A percentile compares a stretch with the other conserved stretches of the same genome.
phyloP scores from a whole-genome alignment of 2,797 vertebrate genomes.

The Hylomyscus alleni region DNA sequence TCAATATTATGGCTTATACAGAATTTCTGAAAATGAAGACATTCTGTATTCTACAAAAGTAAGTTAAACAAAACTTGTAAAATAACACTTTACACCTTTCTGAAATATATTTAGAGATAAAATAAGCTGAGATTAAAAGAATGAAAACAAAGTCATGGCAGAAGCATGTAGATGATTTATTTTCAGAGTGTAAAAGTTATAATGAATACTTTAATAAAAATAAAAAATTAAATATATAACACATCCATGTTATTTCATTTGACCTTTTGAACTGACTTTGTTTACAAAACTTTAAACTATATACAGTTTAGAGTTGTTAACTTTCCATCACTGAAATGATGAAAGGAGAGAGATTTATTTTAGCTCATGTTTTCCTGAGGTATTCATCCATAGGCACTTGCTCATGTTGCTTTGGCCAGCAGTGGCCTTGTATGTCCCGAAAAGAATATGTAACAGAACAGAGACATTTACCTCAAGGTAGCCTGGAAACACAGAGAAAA shows the following conservation, averaged over 20 bases:
- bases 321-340: background rate
- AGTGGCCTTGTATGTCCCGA: background rate
- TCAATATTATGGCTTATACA: background rate
- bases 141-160: conserved; percentile 21
- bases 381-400: background rate
- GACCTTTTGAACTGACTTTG: conserved; percentile 25
- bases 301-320: background rate
- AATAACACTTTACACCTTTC: background rate
- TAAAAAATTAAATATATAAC: conserved; percentile 25
- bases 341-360: background rate
- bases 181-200: conserved; percentile 33
- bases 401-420: background rate
- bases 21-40: conserved; percentile 30
- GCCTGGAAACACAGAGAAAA: background rate
- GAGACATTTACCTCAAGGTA: background rate
- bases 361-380: background rate
- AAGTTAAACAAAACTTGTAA: conserved; percentile 8
- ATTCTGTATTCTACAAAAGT: conserved; percentile 47
- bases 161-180: background rate
- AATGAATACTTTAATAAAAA: conserved; percentile 28
- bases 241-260: background rate
- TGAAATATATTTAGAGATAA: conserved; percentile 25
- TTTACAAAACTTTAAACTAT: background rate
- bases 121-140: conserved; percentile 1
- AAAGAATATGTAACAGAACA: background rate